These are phyloP conservation scores for Peucedramus taeniatus DNA, from an alignment of 2,113 vertebrate species.

Conservation along the genomic window DNA sequence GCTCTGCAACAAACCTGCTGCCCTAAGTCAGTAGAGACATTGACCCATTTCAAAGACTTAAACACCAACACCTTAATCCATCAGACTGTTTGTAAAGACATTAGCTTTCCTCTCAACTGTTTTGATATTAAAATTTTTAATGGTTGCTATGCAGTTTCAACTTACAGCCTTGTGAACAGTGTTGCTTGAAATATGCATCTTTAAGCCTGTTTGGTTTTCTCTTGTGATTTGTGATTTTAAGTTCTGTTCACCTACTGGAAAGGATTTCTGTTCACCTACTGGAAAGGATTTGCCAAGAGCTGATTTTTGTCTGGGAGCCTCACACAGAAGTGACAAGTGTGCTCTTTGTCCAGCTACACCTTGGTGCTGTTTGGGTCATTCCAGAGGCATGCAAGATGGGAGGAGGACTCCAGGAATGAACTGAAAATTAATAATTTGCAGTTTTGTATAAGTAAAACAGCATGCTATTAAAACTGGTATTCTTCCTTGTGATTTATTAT, in stretches of 20 bases:
- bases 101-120: neutral
- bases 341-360: neutral
- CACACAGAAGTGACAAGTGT: neutral
- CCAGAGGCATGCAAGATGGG: neutral
- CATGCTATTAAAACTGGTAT: neutral
- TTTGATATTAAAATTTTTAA: neutral
- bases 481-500: neutral
- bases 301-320: neutral
- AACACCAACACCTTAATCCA: too few relatives aligned
- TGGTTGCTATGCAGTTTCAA: neutral
- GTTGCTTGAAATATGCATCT: neutral
- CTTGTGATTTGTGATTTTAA: neutral
- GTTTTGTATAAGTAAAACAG: neutral
- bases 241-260: neutral
- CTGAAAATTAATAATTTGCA: neutral
- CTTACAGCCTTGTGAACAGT: neutral
- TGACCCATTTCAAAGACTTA: rapidly evolving
- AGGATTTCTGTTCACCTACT: too few relatives aligned
- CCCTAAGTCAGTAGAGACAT: rapidly evolving
- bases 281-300: neutral
- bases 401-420: neutral
- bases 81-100: neutral
- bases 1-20: neutral
- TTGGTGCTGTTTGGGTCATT: neutral
- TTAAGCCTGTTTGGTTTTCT: neutral